Evolutionary conservation across 2,888 invertebrate genomes (phyloP), one percentile per base, ranked within the genome.

Genomic region (Drosophila niveifrons): DNA sequence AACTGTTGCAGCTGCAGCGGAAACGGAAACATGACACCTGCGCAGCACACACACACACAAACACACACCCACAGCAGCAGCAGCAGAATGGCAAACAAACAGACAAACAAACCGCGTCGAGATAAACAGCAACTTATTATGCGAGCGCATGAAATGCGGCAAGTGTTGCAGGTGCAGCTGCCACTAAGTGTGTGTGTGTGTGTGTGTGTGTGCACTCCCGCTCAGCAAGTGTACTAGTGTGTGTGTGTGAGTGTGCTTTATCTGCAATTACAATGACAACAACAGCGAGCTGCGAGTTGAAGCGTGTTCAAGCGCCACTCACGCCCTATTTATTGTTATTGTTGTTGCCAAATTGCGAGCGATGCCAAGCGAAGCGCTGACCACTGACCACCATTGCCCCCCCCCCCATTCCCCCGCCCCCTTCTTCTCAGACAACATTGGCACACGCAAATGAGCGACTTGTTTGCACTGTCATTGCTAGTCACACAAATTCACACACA

Each of bases 91-190:
- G 47, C 81, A 72, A 80, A 66, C 84, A 81, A 77, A 74, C 74
- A 74, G 51, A 72, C 77, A 62, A 53, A 67, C 75, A 84, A 70
- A 72, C 76, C 64, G 83, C 80, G 72, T 70, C 64, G 68, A 79
- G 86, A 85, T 88, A 88, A 84, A 84, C 88, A 86, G 84, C 78
- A 84, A 84, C 88, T 80, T 84, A 86, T 84, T 84, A 84, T 84
- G 84, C 84, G 84, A 83, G 67, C 72, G 72, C 84, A 84, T 88
- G 84, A 80, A 70, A 74, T 56, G 58, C 41, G 52, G 68, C 63
- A 64, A 53, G 70, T 47, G 52, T 51, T 11, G 41, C 15, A 15
- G 44, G 31, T 29, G 36, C 18, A 53, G 29, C 41, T 28, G 28
- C 17, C 53, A 18, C 46, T 41, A 51, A 39, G 47, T 52, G 53